Percentiles rank a stretch among this genome's conserved stretches.
Conservation (phyloP, 2,113 vertebrate genomes). For the Carollia perspicillata region DNA sequence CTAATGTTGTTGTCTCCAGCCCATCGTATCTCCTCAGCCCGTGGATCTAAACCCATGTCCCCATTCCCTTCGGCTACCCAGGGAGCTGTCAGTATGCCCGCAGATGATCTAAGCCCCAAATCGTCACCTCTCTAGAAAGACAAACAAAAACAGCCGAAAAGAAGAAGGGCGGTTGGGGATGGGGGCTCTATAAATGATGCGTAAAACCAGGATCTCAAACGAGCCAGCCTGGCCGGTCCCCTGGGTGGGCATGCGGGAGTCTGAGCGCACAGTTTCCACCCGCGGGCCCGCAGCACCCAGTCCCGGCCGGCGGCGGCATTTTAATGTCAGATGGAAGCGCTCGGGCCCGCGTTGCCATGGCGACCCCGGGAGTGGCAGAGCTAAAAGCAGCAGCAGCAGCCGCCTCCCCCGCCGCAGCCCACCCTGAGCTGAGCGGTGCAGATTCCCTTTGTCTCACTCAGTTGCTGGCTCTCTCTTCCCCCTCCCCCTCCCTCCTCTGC, state of each 20-base stretch:
- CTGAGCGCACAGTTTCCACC: background rate
- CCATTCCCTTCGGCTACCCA: background rate
- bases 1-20: background rate
- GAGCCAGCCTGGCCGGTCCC: background rate
- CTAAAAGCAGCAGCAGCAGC: conserved; percentile 55
- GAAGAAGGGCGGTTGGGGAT: background rate
- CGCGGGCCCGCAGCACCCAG: background rate
- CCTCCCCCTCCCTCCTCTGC: background rate
- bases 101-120: conserved; percentile 47
- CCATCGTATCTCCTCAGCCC: background rate
- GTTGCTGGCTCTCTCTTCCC: background rate
- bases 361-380: conserved; percentile 68
- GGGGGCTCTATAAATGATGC: background rate
- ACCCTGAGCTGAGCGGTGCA: conserved; percentile 5
- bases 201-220: fast-evolving
- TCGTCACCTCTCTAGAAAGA: conserved; percentile 48
- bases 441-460: conserved; percentile 49
- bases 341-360: conserved; percentile 86
- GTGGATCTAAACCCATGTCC: background rate
- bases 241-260: background rate
- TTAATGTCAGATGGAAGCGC: conserved; percentile 87
- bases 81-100: conserved; percentile 18
- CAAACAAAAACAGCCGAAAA: background rate
- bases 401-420: conserved; percentile 45
- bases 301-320: conserved; percentile 51